Evolutionary conservation across 2,113 vertebrate genomes (phyloP).

Genomic region (Mellivora capensis): DNA sequence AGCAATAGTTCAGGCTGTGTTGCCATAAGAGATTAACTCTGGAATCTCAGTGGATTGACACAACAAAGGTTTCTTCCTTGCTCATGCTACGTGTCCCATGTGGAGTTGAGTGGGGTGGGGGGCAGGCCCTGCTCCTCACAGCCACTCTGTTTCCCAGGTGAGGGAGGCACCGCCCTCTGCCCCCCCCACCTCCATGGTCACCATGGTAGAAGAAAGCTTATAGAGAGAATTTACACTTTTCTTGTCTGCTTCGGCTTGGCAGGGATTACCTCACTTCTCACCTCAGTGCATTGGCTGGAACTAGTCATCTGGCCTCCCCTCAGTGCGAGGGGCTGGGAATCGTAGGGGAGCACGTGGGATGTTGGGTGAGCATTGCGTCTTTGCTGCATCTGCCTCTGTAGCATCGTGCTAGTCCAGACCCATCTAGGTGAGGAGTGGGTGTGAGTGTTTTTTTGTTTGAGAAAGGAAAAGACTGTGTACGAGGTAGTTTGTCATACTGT

Average conservation of each 20-base stretch:
- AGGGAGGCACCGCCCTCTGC: not conserved
- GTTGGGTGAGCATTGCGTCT: not conserved
- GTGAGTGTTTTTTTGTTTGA: not conserved
- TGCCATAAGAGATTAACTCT: not conserved
- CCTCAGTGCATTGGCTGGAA: not conserved
- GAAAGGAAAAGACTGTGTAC: not conserved
- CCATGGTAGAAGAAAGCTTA: not conserved
- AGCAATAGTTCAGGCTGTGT: not conserved
- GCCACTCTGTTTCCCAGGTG: not conserved
- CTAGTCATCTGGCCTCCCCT: not conserved
- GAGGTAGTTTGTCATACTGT: not conserved
- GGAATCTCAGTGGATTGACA: not conserved
- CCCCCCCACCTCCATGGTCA: not conserved
- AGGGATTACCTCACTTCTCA: not conserved
- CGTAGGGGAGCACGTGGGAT: not conserved
- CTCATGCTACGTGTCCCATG: not conserved
- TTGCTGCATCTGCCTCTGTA: not conserved
- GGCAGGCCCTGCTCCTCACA: not conserved
- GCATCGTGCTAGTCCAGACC: not conserved
- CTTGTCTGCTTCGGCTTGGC: not conserved
- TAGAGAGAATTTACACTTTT: not conserved
- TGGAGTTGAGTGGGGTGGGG: not conserved
- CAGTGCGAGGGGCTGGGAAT: not conserved
- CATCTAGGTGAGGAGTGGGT: not conserved
- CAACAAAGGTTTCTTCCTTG: not conserved